Conservation (phyloP, 2,888 invertebrate species). For the Timema podura region DNA sequence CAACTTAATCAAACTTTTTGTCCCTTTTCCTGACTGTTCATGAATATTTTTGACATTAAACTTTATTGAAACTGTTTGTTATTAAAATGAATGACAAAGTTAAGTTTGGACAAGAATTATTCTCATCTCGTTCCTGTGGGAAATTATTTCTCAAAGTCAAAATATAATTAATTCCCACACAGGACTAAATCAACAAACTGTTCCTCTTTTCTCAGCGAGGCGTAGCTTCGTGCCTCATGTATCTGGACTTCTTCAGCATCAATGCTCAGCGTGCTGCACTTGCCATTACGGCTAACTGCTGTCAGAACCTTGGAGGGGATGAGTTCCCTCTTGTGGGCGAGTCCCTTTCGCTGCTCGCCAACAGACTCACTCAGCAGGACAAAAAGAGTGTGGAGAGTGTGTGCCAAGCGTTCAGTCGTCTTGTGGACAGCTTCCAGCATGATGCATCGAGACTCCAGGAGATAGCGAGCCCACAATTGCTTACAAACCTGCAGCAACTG, state of each 20-base stretch:
- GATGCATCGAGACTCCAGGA: constrained; percentile 88
- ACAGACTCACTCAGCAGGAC: constrained; percentile 61
- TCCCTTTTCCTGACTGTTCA: too few species aligned
- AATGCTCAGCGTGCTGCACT: constrained; percentile 95
- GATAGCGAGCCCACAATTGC: constrained; percentile 85
- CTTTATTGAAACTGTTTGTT: too few species aligned
- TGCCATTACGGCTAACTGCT: constrained; percentile 96
- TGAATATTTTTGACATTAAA: too few species aligned
- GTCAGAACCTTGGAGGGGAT: constrained; percentile 86
- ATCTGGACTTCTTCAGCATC: constrained; percentile 97
- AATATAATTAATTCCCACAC: too few species aligned
- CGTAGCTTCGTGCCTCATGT: constrained; percentile 92
- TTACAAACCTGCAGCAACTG: constrained; percentile 90
- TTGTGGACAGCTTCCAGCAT: constrained; percentile 94
- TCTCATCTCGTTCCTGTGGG: too few species aligned
- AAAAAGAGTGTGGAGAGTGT: constrained; percentile 98
- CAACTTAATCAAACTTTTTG: too few species aligned
- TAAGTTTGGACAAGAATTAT: too few species aligned
- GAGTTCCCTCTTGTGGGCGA: constrained; percentile 92
- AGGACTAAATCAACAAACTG: not conserved
- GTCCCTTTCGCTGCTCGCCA: constrained; percentile 80
- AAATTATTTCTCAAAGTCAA: not conserved
- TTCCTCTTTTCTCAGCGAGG: constrained; percentile 64
- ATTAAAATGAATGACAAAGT: too few species aligned
- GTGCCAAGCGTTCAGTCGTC: constrained; percentile 90